These are phyloP conservation scores for Drosophila affinis DNA, from an alignment of 2,888 invertebrate genomes.

Conservation along the genomic window DNA sequence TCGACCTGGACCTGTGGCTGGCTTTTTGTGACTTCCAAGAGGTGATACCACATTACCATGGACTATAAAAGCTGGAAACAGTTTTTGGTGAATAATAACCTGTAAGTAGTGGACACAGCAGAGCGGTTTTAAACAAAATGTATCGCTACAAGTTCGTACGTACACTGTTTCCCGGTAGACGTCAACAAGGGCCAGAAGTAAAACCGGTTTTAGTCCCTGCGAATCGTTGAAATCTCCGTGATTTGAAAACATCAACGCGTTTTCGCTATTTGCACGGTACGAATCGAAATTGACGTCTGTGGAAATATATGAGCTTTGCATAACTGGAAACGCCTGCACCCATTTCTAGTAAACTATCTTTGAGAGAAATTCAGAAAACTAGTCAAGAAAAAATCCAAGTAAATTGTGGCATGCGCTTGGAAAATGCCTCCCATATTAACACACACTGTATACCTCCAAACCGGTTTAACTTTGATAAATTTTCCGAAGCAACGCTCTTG, in stretches of 20 bases:
- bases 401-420: conserved; percentile 8
- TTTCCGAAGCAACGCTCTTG: conserved; percentile 30
- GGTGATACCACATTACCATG: conserved; percentile 37
- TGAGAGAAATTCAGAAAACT: conserved; percentile 1
- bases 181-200: conserved; percentile 3
- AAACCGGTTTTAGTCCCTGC: conserved; percentile 23
- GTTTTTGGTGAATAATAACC: conserved; percentile 70
- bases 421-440: conserved; percentile 17
- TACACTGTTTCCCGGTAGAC: neutral
- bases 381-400: conserved; percentile 1
- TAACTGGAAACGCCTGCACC: conserved; percentile 8
- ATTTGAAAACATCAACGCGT: conserved; percentile 7
- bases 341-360: neutral
- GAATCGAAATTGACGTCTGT: conserved; percentile 1
- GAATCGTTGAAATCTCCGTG: conserved; percentile 12
- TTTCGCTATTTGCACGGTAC: neutral
- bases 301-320: conserved; percentile 8
- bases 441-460: conserved; percentile 11
- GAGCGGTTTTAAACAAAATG: conserved; percentile 4
- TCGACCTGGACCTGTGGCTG: neutral
- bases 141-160: neutral
- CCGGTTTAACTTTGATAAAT: conserved; percentile 45
- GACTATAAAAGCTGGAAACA: conserved; percentile 51
- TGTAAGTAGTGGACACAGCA: conserved; percentile 52
- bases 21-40: neutral